These are phyloP conservation scores for Sarcophaga rosellei DNA, from an alignment of 2,888 invertebrate genomes.

Conservation along the genomic window DNA sequence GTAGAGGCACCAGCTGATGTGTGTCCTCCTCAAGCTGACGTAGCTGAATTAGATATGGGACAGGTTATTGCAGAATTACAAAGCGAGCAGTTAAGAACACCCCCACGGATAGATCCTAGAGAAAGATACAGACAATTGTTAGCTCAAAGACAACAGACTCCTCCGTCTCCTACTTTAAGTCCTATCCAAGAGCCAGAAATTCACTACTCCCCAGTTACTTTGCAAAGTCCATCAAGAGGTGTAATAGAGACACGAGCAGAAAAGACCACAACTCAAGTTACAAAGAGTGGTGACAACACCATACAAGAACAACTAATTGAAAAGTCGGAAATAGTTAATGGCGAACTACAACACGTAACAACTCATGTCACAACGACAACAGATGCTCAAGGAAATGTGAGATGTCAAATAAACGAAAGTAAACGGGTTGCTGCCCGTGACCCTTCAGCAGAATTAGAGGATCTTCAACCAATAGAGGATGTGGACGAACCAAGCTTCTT, in stretches of 20 bases:
- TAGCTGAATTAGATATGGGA: not conserved
- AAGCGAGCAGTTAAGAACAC: slow-evolving; percentile 43
- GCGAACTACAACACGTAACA: slow-evolving; percentile 39
- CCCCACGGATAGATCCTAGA: slow-evolving; percentile 20
- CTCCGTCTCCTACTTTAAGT: slow-evolving; percentile 23
- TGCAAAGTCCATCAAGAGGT: not conserved
- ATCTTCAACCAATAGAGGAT: slow-evolving; percentile 12
- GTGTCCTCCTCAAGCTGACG: not conserved
- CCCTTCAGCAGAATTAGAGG: not conserved
- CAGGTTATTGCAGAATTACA: slow-evolving; percentile 32
- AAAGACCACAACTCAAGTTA: slow-evolving; percentile 49
- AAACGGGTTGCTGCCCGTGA: slow-evolving; percentile 33
- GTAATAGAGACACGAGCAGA: slow-evolving; percentile 1
- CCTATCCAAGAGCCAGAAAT: slow-evolving; percentile 35
- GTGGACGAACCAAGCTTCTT: slow-evolving; percentile 53
- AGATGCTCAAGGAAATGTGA: slow-evolving; percentile 41
- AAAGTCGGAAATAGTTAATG: slow-evolving; percentile 50
- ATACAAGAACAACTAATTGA: slow-evolving; percentile 45
- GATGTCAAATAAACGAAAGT: slow-evolving; percentile 46
- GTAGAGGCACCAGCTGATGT: slow-evolving; percentile 4
- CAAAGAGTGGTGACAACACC: slow-evolving; percentile 34
- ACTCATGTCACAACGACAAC: slow-evolving; percentile 39
- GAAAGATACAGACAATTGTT: slow-evolving; percentile 44
- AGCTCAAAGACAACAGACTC: slow-evolving; percentile 35
- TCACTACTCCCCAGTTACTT: slow-evolving; percentile 39